Evolutionary conservation across 2,797 vertebrate genomes (phyloP).

Genomic region (Trachops cirrhosus): DNA sequence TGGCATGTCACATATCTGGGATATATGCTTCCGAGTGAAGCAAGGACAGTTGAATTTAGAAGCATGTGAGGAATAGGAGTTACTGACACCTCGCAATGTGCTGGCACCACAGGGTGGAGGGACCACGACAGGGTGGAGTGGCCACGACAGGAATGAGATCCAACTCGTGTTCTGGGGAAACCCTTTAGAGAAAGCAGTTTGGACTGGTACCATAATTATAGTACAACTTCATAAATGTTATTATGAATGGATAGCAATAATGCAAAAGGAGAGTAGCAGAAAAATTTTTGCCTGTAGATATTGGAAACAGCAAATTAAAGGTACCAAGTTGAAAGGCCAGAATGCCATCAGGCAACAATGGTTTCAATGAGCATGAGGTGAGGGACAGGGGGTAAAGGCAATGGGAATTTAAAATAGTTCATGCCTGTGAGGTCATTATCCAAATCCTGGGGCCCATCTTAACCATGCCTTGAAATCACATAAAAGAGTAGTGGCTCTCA

Average conservation of each 20-base stretch:
- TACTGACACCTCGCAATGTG: not conserved
- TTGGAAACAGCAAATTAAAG: not conserved
- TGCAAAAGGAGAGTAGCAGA: not conserved
- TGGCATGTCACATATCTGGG: not conserved
- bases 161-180: not conserved
- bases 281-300: not conserved
- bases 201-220: not conserved
- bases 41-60: not conserved
- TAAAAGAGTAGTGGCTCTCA: not conserved
- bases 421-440: not conserved
- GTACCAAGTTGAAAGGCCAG: not conserved
- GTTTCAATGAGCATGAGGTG: not conserved
- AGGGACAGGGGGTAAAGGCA: too few relatives aligned
- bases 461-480: not conserved
- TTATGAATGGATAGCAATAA: not conserved
- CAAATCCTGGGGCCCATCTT: not conserved
- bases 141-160: not conserved
- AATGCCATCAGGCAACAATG: not conserved
- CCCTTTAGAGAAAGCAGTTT: not conserved
- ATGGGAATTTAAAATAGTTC: not conserved
- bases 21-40: not conserved
- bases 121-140: too few relatives aligned
- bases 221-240: not conserved
- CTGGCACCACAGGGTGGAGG: not conserved
- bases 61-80: not conserved